phyloP scores from a whole-genome alignment of 2,113 vertebrate species.

The Pygoscelis adeliae region DNA sequence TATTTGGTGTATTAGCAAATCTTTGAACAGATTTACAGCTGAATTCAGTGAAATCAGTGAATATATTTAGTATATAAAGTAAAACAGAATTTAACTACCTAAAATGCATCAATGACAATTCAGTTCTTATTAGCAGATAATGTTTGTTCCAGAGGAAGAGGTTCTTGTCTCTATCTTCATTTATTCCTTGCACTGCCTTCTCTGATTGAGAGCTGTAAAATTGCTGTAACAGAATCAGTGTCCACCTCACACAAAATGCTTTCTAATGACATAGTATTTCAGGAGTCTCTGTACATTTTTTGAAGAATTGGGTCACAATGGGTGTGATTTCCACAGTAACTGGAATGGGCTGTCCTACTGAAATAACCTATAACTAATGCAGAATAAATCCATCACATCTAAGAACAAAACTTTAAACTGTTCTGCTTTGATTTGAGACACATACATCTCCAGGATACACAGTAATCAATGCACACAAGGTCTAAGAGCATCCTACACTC shows the following conservation, averaged over 20 bases:
- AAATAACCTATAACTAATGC: not conserved
- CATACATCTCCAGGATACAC: not conserved
- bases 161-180: not conserved
- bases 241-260: not conserved
- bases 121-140: not conserved
- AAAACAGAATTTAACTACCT: not conserved
- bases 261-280: not conserved
- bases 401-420: not conserved
- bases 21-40: not conserved
- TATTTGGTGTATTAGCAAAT: not conserved
- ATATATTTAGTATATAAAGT: not conserved
- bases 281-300: not conserved
- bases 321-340: not conserved
- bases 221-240: not conserved
- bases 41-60: not conserved
- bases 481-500: not conserved
- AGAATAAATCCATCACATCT: not conserved
- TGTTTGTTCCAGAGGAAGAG: not conserved
- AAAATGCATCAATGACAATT: not conserved
- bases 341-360: not conserved
- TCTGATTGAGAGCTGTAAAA: not conserved
- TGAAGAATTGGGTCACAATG: not conserved
- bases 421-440: not conserved
- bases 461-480: too few relatives aligned
- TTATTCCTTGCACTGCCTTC: not conserved